phyloP scores from a whole-genome alignment of 92 coral and sea anemone species.

The Epizoanthus stellaris region DNA sequence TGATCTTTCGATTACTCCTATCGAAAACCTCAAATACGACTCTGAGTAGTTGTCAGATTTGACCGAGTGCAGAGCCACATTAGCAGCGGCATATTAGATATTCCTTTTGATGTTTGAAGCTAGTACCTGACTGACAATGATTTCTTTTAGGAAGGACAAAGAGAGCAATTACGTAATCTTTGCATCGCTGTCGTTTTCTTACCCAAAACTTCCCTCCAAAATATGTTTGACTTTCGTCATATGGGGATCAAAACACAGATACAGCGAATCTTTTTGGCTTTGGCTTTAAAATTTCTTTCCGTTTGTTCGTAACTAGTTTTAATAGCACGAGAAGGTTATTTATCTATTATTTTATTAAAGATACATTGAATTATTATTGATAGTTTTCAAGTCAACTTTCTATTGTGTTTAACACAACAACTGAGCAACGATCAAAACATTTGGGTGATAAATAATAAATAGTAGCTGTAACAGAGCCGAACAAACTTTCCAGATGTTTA shows the following conservation, averaged over 20 bases:
- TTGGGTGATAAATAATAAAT: not conserved
- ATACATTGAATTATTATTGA: not conserved
- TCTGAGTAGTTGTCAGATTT: constrained; percentile 17
- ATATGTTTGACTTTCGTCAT: not conserved
- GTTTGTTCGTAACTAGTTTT: not conserved
- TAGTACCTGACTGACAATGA: constrained; percentile 58
- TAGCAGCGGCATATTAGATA: constrained; percentile 69
- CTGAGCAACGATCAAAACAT: constrained; percentile 4
- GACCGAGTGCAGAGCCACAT: constrained; percentile 27
- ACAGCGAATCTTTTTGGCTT: not conserved
- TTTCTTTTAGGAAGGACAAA: constrained; percentile 75
- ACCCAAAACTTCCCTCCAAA: not conserved
- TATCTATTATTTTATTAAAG: not conserved
- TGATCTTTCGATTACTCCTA: constrained; percentile 11
- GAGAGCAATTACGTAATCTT: constrained; percentile 85
- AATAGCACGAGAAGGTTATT: not conserved
- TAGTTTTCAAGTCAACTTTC: constrained; percentile 19
- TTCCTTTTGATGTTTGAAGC: constrained; percentile 80
- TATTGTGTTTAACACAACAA: constrained; percentile 22
- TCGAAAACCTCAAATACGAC: not conserved
- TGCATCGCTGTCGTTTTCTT: constrained; percentile 15
- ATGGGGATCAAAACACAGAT: not conserved
- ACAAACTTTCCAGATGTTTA: constrained; percentile 10
- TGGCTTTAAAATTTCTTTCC: not conserved
- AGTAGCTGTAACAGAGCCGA: constrained; percentile 13